These are phyloP conservation scores for Dascillus cervinus DNA, from an alignment of 2,888 invertebrate genomes.

Conservation along the genomic window DNA sequence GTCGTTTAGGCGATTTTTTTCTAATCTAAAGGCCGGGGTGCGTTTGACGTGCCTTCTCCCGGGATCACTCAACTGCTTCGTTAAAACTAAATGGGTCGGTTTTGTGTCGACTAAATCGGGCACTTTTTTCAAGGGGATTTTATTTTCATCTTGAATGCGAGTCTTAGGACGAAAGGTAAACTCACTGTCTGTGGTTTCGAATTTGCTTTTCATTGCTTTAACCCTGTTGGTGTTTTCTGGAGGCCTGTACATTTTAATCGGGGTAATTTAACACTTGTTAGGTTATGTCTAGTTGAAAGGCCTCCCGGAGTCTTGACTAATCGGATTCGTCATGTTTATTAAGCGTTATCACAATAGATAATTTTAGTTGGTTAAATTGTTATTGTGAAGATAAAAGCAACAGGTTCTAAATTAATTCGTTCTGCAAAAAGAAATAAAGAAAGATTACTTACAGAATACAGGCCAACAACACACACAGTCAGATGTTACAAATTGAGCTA, in stretches of 20 bases:
- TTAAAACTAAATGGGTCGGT: conserved; percentile 19
- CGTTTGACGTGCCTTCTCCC: conserved; percentile 45
- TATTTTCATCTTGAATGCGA: conserved; percentile 5
- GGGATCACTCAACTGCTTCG: conserved; percentile 41
- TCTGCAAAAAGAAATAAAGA: conserved; percentile 10
- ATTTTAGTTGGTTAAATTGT: conserved; percentile 4
- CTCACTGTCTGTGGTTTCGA: conserved; percentile 42
- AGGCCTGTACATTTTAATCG: conserved; percentile 38
- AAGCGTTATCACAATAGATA: too few relatives aligned
- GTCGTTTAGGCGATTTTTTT: conserved; percentile 28
- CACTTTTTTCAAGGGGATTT: background rate
- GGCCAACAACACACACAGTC: conserved; percentile 3
- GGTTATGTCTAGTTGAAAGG: too few relatives aligned
- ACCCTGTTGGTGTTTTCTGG: conserved; percentile 45
- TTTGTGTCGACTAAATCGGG: conserved; percentile 3
- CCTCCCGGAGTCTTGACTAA: too few relatives aligned
- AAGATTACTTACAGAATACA: conserved; percentile 8
- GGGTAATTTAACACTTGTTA: too few relatives aligned
- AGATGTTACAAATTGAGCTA: conserved; percentile 7
- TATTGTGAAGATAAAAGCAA: conserved; percentile 11
- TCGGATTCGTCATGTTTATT: too few relatives aligned
- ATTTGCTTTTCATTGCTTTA: conserved; percentile 57
- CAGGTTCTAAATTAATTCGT: conserved; percentile 9
- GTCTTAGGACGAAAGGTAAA: conserved; percentile 4
- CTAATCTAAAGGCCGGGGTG: conserved; percentile 50